Base-by-base conservation (phyloP, 2,888 invertebrate species). In the Thymelicus sylvestris region DNA sequence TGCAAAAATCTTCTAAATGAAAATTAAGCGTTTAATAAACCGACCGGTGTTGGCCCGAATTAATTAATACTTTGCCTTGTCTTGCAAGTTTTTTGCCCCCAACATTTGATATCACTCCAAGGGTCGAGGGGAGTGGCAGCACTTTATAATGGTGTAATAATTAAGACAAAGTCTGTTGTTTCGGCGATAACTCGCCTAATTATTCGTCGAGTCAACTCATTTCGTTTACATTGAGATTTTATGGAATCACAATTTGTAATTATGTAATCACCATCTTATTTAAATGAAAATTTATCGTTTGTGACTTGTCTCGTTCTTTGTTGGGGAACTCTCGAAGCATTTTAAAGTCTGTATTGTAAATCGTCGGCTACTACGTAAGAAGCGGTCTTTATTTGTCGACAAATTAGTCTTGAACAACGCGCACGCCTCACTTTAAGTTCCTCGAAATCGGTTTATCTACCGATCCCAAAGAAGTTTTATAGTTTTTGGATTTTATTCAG, bases 21-120 rank as follows among this genome's bases (percentile, higher is more conserved):
- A 92, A 93, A 93, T 92, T 89, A 89, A 90, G 86, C 87, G 86
- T 87, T 89, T 92, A 87, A 91, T 89, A 89, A 89, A 89, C 88
- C 86, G 81, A 77, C 79, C 84, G 82, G 86, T 86, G 88, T 83
- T 84, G 83, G 83, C 83, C 82, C 78, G 85, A 89, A 90, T 90
- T 93, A 93, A 93, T 93, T 93, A 93, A 92, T 91, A 87, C 86
- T 86, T 83, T 64, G 80, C 81, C 88, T 87, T 88, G 87, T 87
- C 83, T 88, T 84, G 83, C 86, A 85, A 85, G 83, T 86, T 89
- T 87, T 86, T 86, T 85, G 79, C 82, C 89, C 88, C 86, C 85
- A 85, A 87, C 83, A 88, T 86, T 85, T 81, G 83, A 81, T 90
- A 86, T 89, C 89, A 89, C 88, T 88, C 87, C 44, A 39, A 70